phyloP scores from a whole-genome alignment of 1,140 invertebrate species.

The Ctenoplectra terminalis region DNA sequence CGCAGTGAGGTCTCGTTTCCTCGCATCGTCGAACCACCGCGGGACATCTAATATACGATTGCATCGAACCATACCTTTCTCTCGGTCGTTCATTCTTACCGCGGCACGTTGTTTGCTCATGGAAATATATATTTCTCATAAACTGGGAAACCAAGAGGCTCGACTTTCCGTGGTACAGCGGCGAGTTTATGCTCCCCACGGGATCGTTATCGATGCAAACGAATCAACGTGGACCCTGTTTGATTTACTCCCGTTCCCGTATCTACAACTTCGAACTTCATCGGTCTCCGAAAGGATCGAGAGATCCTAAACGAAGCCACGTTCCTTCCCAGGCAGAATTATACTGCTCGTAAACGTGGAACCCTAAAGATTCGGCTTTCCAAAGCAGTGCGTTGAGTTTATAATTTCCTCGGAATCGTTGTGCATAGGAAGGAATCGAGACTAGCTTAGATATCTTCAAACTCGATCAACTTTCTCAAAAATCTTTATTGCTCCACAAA shows the following conservation, averaged over 20 bases:
- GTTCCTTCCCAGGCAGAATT: slow-evolving; percentile 4
- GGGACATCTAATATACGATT: slow-evolving; percentile 37
- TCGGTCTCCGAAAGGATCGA: slow-evolving; percentile 10
- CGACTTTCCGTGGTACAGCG: not conserved
- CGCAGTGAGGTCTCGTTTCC: slow-evolving; percentile 46
- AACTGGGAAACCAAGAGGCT: slow-evolving; percentile 18
- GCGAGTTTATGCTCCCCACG: not conserved
- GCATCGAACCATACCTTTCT: slow-evolving; percentile 36
- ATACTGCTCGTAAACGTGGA: not conserved
- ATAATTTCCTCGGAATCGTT: not conserved
- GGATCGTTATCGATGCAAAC: slow-evolving; percentile 38
- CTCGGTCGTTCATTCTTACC: slow-evolving; percentile 29
- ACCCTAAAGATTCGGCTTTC: slow-evolving; percentile 1
- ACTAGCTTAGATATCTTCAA: not conserved
- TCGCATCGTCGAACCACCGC: slow-evolving; percentile 36
- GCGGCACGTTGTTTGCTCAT: slow-evolving; percentile 11
- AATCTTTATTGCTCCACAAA: no score
- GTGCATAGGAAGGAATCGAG: not conserved
- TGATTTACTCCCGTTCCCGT: slow-evolving; percentile 24
- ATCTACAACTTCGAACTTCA: slow-evolving; percentile 27
- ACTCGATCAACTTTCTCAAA: not conserved
- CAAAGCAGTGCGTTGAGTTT: not conserved
- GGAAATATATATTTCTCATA: slow-evolving; percentile 39
- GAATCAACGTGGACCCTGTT: slow-evolving; percentile 22
- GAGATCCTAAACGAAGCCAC: slow-evolving; percentile 5